Base-by-base conservation (phyloP, 2,797 vertebrate species). In the Phyllotis vaccarum region DNA sequence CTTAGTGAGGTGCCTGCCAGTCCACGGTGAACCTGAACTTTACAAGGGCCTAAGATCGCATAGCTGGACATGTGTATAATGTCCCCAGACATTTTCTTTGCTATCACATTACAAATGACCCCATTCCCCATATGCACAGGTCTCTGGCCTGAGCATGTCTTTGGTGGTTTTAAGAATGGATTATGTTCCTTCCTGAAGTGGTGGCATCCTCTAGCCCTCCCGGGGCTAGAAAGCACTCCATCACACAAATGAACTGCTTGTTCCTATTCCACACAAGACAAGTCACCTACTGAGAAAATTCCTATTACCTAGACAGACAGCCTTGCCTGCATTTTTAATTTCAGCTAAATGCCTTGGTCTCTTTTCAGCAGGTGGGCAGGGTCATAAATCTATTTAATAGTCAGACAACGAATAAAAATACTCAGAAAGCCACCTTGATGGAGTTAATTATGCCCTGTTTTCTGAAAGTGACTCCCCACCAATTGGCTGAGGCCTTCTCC, bases 211-310 rank as follows among this genome's bases (percentile, higher is more conserved):
- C 98, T 98, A 97, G 95, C 95, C 95, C 98, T 99, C 98, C 98
- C 98, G 89, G 95, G 98, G 98, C 98, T 40, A 98, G 98, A 98
- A 98, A 98, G 98, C 97, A 98, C 98, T 99, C 98, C 98, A 99
- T 99, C 99, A 99, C 75, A 86, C 91, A 98, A 99, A 99, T 98
- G 98, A 99, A 98, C 98, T 98, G 93, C 93, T 97, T 98, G 98
- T 96, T 94, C 97, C 97, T 98, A 98, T 96, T 97, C 98, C 94
- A 92, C 91, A 92, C 91, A 94, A 97, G 97, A 98, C 97, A 97
- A 98, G 92, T 96, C 98, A 98, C 98, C 95, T 96, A 97, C 97
- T 96, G 82, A 98, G 89, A 97, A 95, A 96, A 92, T 90, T 95
- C 95, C 95, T 97, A 97, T 97, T 98, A 98, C 96, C 96, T 96